Evolutionary conservation across 2,888 invertebrate genomes (phyloP), one percentile per base, ranked within the genome.

Genomic region (Hedya salicella): DNA sequence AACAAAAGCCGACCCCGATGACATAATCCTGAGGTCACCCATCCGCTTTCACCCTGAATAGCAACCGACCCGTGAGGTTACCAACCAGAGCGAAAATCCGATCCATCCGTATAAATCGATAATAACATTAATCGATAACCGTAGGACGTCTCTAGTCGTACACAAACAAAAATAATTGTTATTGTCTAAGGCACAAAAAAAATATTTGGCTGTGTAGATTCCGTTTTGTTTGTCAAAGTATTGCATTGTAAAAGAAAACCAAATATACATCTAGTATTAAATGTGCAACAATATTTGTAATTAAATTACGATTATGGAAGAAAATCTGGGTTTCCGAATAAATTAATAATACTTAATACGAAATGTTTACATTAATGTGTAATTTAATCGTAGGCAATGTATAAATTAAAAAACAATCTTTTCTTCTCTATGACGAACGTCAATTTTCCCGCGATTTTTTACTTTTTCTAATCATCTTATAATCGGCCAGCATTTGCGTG

Each of bases 401-500:
- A 16, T 19, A 53, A 53, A 3, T 25, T 14, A 36, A 21, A 16
- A 11, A 14, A n/a, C 25, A 25, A 44, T 30, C 25, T 17, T 36
- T 14, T 3, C 21, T 3, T 6, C 16, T 36, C 48, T 46, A 48
- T 59, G 32, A 21, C 19, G 13, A 32, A 25, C 32, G 36, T 60
- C n/a, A 62, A 30, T 8, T 36, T 64, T 40, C 21, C 56, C 49
- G 64, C 59, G 36, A 48, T 44, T 57, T 62, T 62, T 50, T 25
- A 56, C 50, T 60, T 60, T 61, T 61, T 61, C 66, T 66, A 66
- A 66, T 52, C 66, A 54, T 60, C 21, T 66, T 66, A 66, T 66
- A 66, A 66, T 54, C 42, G 60, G 60, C 40, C 65, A 36, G 42
- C 40, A 42, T 40, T 65, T 54, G 16, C 54, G 60, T 61, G 66